Conservation (phyloP, 2,113 vertebrate species). For the Apodemus speciosus region DNA sequence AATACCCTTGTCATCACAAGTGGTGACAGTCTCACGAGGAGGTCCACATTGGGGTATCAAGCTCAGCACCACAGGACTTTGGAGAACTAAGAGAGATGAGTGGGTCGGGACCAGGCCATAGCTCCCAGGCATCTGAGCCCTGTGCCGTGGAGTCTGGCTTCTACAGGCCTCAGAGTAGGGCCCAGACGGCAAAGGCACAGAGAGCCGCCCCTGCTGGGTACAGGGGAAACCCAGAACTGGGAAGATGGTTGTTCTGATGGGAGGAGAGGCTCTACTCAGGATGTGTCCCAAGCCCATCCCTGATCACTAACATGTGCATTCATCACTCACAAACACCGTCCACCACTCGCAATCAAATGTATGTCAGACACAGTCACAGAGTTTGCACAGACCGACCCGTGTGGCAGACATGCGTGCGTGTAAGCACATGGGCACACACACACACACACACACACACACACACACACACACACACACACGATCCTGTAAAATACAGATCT, state of each 20-base stretch:
- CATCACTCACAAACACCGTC: background rate
- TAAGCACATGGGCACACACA: no score
- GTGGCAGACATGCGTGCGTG: background rate
- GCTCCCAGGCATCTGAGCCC: background rate
- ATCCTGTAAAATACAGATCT: background rate
- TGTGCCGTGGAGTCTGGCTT: background rate
- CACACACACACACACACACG: background rate
- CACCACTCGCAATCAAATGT: background rate
- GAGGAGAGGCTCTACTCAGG: rapidly evolving
- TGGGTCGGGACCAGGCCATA: background rate
- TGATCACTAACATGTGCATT: background rate
- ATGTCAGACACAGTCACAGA: background rate
- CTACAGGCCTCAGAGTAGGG: background rate
- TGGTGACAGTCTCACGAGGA: background rate
- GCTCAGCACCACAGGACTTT: rapidly evolving
- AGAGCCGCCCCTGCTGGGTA: rapidly evolving
- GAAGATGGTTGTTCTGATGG: rapidly evolving
- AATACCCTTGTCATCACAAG: background rate
- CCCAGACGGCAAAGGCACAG: background rate
- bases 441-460: no score
- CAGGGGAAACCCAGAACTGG: background rate
- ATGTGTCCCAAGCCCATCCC: rapidly evolving
- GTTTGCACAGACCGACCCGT: background rate
- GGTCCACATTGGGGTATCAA: background rate
- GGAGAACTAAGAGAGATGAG: background rate